A percentile compares a stretch with the other conserved stretches of the same genome.
These are phyloP conservation scores for Carlito syrichta DNA, from an alignment of 2,113 vertebrate species.

Conservation along the genomic window DNA sequence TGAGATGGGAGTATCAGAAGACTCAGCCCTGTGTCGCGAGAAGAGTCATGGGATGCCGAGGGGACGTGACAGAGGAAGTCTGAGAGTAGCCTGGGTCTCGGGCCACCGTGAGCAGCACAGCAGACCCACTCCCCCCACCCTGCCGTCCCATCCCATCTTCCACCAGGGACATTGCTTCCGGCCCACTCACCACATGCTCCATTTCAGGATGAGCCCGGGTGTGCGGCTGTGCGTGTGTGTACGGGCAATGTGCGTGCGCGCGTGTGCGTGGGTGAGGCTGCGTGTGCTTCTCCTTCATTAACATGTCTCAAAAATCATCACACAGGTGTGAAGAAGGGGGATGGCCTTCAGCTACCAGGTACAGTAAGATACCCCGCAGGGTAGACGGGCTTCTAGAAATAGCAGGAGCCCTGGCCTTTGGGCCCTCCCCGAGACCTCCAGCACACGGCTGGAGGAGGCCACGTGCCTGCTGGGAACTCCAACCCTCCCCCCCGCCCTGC, in stretches of 20 bases:
- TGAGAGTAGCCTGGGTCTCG: neutral
- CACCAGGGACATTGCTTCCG: neutral
- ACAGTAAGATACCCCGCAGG: slow-evolving; percentile 78
- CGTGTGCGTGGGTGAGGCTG: neutral
- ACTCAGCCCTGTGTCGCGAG: neutral
- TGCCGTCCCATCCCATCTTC: neutral
- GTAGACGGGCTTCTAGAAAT: slow-evolving; percentile 38
- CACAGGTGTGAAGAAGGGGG: slow-evolving; percentile 93
- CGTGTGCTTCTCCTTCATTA: slow-evolving; percentile 82
- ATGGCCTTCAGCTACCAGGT: slow-evolving; percentile 94
- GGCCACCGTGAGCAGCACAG: neutral
- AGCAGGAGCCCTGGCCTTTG: neutral
- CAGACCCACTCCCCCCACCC: too few species aligned
- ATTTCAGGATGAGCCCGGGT: neutral
- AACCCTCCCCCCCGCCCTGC: neutral
- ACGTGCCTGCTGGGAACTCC: neutral
- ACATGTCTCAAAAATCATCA: slow-evolving; percentile 90
- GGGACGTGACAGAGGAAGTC: neutral
- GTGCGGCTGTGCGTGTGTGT: neutral
- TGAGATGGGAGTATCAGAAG: accelerated
- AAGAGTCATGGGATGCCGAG: neutral
- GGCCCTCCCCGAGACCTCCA: neutral
- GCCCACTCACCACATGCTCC: accelerated
- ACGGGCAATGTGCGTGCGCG: neutral
- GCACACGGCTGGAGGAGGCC: neutral